These are phyloP conservation scores for Drosophila subquinaria DNA, from an alignment of 2,888 invertebrate genomes.

Conservation along the genomic window DNA sequence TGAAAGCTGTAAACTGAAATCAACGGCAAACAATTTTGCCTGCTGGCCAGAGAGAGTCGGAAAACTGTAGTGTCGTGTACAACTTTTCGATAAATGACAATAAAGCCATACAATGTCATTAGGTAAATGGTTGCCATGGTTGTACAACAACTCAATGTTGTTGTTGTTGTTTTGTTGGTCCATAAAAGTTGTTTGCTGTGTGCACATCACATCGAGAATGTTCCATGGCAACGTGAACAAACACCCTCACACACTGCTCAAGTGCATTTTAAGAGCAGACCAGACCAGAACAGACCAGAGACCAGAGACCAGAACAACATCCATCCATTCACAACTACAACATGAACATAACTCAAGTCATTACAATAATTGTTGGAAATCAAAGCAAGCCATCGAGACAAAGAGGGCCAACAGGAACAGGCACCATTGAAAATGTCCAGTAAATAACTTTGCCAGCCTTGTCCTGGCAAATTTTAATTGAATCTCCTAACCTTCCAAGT, in stretches of 20 bases:
- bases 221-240: conserved; percentile 13
- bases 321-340: conserved; percentile 41
- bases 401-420: conserved; percentile 12
- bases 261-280: conserved; percentile 64
- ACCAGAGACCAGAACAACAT: conserved; percentile 31
- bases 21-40: conserved; percentile 63
- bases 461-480: conserved; percentile 14
- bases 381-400: conserved; percentile 50
- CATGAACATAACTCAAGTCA: conserved; percentile 63
- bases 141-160: conserved; percentile 28
- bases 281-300: conserved; percentile 11
- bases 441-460: background rate
- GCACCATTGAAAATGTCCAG: conserved; percentile 4
- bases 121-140: conserved; percentile 68
- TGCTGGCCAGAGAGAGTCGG: conserved; percentile 29
- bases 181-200: conserved; percentile 63
- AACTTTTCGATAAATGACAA: conserved; percentile 81
- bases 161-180: conserved; percentile 28
- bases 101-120: conserved; percentile 79
- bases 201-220: conserved; percentile 35
- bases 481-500: background rate
- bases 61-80: conserved; percentile 43
- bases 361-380: conserved; percentile 72
- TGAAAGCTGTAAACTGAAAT: conserved; percentile 42
- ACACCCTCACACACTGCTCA: conserved; percentile 41